Evolutionary conservation across 2,888 invertebrate species (phyloP), one percentile per base, ranked within the genome.

Genomic region (Mimumesa dahlbomi): DNA sequence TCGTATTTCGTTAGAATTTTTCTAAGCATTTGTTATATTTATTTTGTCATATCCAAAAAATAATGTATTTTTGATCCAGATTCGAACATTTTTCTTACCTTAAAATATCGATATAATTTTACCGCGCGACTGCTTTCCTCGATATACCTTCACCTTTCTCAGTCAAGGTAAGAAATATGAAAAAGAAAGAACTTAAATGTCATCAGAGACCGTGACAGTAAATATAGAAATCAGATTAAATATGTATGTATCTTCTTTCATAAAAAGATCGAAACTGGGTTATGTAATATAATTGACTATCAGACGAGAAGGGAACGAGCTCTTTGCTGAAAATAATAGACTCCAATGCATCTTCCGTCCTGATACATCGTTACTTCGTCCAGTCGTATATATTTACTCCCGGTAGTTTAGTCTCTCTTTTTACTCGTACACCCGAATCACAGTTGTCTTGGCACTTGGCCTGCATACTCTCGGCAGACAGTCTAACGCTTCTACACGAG

Each of bases 401-500:
- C 31, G 57, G 29, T 48, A 53, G 42, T 54, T 53, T 48, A 31
- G 31, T 53, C 49, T 31, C 29, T 38, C 38, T n/a, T 29, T 19
- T 52, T 21, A 2, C 36, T 29, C 25, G 2, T 43, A 21, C 7
- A 5, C 40, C 5, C 36, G 52, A 70, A 70, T 62, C 61, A 48
- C 68, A 36, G 56, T 22, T 16, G 62, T 62, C 56, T 70, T 70
- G 70, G 70, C 70, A 70, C 62, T 70, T 62, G 62, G 70, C 70
- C 70, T 68, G 48, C 56, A 70, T 68, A 68, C 68, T 29, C 21
- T 16, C 42, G 56, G 36, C 40, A 61, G 42, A 68, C 67, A 19
- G 48, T 53, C 52, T 70, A 38, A 25, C 50, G 67, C 56, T 67
- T 67, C 68, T 57, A 56, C 70, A 68, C 56, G 68, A 62, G 29